Base-by-base conservation (phyloP, 1,140 invertebrate species). In the Euglossa dilemma region DNA sequence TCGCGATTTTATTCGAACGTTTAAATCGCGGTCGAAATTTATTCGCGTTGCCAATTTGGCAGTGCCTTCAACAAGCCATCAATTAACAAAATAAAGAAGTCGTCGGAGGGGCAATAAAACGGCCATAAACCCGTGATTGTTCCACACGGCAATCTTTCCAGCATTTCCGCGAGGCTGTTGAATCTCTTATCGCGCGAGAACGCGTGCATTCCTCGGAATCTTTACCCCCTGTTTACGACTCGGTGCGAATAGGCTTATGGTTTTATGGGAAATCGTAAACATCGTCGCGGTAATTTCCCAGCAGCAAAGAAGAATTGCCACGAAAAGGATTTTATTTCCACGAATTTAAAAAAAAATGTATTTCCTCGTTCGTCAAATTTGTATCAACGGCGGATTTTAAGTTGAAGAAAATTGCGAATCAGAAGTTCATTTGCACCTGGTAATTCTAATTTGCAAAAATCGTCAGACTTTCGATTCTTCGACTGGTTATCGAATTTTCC, bases 161-260 rank as follows among this genome's bases (percentile, higher is more conserved):
- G 50, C 52, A 71, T 56, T 71, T 71, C 28, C 52, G 25, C 50
- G 23, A 18, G 14, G 28, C 45, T 52, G 67, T 52, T n/a, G 70
- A 72, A 72, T 72, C 52, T 73, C 71, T 73, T 57, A 57, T 71
- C 25, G 69, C 12, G 12, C 7, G 70, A 43, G 69, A 43, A 71
- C 28, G 14, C 28, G 52, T 28, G 50, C 52, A 57, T 43, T 43
- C 28, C 20, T 36, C n/a, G 12, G 56, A 43, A 72, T 72, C 28
- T 72, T 72, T 72, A n/a, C 70, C n/a, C 28, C 12, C 52, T 25
- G 54, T 73, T 73, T 73, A 73, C 52, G 52, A 56, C 23, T 43
- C 70, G 52, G 43, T 25, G 52, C 28, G 28, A 72, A 57, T 72
- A 72, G 52, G 70, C 52, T 43, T 72, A 66, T 66, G 64, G 43